Percentiles rank a stretch among this genome's conserved stretches.
These are phyloP conservation scores for Cherax destructor DNA, from an alignment of 1,140 invertebrate genomes.

Conservation along the genomic window DNA sequence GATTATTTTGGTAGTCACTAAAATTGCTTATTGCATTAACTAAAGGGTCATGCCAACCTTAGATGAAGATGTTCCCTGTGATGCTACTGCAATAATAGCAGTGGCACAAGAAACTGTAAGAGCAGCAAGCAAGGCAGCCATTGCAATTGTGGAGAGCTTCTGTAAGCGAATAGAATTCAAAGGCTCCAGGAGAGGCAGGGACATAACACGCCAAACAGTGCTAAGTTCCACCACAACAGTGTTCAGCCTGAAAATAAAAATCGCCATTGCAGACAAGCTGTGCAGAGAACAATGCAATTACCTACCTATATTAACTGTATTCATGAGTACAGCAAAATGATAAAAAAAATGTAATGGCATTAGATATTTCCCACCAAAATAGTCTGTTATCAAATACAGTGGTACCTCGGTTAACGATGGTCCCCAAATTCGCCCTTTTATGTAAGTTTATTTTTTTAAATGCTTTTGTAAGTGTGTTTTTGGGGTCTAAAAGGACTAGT, in stretches of 20 bases:
- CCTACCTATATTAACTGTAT: too few species aligned
- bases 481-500: too few species aligned
- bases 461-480: too few species aligned
- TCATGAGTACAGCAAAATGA: too few species aligned
- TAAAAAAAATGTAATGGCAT: too few species aligned
- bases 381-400: too few species aligned
- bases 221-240: conserved; percentile 82
- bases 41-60: conserved; percentile 74
- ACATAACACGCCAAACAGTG: conserved; percentile 87
- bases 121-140: conserved; percentile 87
- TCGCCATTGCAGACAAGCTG: not conserved
- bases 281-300: not conserved
- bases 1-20: too few species aligned
- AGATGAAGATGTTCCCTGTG: conserved; percentile 78
- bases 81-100: conserved; percentile 82
- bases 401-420: too few species aligned
- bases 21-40: too few species aligned
- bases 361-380: too few species aligned
- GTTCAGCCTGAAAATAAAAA: conserved; percentile 55
- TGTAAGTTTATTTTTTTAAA: too few species aligned
- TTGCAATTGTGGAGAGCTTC: conserved; percentile 85
- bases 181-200: conserved; percentile 90
- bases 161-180: conserved; percentile 86
- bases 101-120: conserved; percentile 83
- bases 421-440: too few species aligned